Evolutionary conservation across 2,113 vertebrate species (phyloP).

Genomic region (Taxidea taxus): DNA sequence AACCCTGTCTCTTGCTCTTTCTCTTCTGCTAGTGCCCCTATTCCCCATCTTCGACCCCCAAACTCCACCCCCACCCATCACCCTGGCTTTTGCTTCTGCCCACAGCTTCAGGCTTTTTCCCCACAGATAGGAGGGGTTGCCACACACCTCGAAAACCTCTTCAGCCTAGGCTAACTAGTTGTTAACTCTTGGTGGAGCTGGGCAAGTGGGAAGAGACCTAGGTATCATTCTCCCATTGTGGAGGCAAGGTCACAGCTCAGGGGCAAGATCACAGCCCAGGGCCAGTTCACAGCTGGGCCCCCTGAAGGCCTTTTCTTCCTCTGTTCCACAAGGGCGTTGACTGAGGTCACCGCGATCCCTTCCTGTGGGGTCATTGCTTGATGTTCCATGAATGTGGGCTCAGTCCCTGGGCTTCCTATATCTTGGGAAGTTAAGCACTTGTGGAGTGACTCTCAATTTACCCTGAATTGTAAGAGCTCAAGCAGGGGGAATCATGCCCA

Average conservation of each 20-base stretch:
- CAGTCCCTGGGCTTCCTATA: neutral
- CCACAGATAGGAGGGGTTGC: neutral
- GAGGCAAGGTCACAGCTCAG: neutral
- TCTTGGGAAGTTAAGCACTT: neutral
- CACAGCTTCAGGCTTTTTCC: neutral
- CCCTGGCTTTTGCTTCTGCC: neutral
- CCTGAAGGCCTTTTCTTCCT: neutral
- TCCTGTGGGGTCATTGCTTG: neutral
- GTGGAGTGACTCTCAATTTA: neutral
- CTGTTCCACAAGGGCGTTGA: neutral
- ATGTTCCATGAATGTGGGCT: neutral
- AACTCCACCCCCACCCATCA: neutral
- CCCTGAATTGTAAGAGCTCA: neutral
- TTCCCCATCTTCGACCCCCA: neutral
- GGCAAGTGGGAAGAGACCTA: neutral
- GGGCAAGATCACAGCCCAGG: neutral
- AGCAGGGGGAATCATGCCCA: neutral
- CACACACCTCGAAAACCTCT: neutral
- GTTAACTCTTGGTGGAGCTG: neutral
- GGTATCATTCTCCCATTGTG: rapidly evolving
- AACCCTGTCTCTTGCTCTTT: neutral
- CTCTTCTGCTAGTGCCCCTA: neutral
- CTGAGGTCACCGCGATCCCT: neutral
- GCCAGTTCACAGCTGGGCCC: neutral
- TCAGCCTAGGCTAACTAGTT: neutral